A percentile compares a stretch with the other conserved stretches of the same genome.
phyloP scores from a whole-genome alignment of 2,888 invertebrate species.

The Baronia brevicornis region DNA sequence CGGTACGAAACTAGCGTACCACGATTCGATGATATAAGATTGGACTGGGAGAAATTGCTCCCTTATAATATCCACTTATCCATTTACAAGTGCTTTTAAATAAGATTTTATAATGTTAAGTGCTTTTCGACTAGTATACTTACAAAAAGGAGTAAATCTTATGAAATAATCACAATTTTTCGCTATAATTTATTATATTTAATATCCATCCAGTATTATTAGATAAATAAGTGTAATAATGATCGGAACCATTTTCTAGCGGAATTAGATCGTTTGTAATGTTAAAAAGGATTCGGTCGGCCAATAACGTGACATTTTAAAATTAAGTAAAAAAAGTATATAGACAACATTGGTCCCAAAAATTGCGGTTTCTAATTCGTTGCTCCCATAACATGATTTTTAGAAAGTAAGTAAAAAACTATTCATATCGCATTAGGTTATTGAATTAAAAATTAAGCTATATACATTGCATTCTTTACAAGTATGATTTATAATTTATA shows the following conservation, averaged over 20 bases:
- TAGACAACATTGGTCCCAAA: no score
- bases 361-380: no score
- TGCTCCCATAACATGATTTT: no score
- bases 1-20: conserved; percentile 37
- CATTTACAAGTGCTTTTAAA: conserved; percentile 44
- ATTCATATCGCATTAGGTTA: no score
- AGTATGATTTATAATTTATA: no score
- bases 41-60: conserved; percentile 36
- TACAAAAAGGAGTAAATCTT: conserved; percentile 65
- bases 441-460: no score
- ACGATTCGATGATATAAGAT: no score
- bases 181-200: conserved; percentile 65
- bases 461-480: no score
- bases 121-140: conserved; percentile 71
- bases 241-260: conserved; percentile 52
- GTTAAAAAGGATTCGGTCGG: conserved; percentile 46
- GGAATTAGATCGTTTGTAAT: conserved; percentile 57
- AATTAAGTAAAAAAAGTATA: conserved; percentile 1
- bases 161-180: conserved; percentile 67
- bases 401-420: no score
- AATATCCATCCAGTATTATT: conserved; percentile 74
- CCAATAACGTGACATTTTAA: conserved; percentile 1
- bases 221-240: conserved; percentile 65
- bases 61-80: conserved; percentile 52
- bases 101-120: conserved; percentile 64